A percentile compares a stretch with the other conserved stretches of the same genome.
Evolutionary conservation across 2,797 vertebrate genomes (phyloP).

Genomic region (Steatocranus sp.): DNA sequence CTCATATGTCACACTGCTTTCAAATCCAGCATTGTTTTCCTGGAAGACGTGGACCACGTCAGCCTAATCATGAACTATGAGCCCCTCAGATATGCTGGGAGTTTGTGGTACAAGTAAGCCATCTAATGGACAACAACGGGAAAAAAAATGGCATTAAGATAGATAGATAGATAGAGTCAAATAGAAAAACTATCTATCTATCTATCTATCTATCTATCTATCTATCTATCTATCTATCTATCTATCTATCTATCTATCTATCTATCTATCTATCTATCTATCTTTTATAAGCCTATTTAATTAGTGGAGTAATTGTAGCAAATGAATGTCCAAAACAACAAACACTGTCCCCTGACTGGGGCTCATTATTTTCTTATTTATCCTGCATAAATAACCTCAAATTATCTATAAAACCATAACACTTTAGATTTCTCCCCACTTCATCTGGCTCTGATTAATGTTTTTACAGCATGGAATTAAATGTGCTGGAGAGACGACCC

Average conservation of each 20-base stretch:
- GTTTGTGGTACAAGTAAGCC: slow-evolving; percentile 76
- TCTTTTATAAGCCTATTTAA: slow-evolving; percentile 15
- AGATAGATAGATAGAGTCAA: too few species aligned
- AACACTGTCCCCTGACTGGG: slow-evolving; percentile 53
- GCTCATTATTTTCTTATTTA: slow-evolving; percentile 71
- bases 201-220: neutral
- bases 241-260: neutral
- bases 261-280: slow-evolving; percentile 11
- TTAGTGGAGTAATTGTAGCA: slow-evolving; percentile 21
- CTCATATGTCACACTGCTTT: slow-evolving; percentile 53
- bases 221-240: slow-evolving; percentile 1
- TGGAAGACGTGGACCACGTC: slow-evolving; percentile 38
- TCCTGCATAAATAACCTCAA: slow-evolving; percentile 79
- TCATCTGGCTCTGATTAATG: slow-evolving; percentile 79
- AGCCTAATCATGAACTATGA: slow-evolving; percentile 56
- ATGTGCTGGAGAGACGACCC: slow-evolving; percentile 69
- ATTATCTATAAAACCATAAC: slow-evolving; percentile 77
- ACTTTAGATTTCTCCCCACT: slow-evolving; percentile 70
- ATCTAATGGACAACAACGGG: slow-evolving; percentile 72
- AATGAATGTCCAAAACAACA: slow-evolving; percentile 43
- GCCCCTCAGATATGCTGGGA: neutral
- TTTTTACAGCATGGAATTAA: slow-evolving; percentile 78
- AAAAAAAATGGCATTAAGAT: slow-evolving; percentile 19
- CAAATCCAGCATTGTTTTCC: slow-evolving; percentile 53
- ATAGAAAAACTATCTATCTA: neutral